phyloP scores from a whole-genome alignment of 1,140 invertebrate genomes.

The Tetragnatha versicolor region DNA sequence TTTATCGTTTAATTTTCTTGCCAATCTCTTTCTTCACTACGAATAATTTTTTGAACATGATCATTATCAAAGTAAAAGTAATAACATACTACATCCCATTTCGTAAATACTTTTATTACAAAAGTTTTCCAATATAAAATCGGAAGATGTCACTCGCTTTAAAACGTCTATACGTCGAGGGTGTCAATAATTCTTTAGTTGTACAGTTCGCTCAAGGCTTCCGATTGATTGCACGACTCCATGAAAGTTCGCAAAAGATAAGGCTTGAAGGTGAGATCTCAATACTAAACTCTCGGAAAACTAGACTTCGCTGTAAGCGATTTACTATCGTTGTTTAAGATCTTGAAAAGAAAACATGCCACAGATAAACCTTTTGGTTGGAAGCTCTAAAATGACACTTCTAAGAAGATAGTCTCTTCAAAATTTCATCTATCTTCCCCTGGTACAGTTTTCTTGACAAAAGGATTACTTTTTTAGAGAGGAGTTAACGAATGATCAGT shows the following conservation, averaged over 20 bases:
- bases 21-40: no score
- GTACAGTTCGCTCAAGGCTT: no score
- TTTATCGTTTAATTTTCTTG: no score
- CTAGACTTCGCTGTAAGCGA: slow-evolving; percentile 10
- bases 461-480: slow-evolving; percentile 4
- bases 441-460: slow-evolving; percentile 9
- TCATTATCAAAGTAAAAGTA: no score
- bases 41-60: no score
- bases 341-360: slow-evolving; percentile 2
- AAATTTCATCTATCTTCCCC: slow-evolving; percentile 17
- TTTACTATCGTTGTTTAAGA: slow-evolving; percentile 4
- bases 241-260: neutral
- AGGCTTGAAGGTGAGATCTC: neutral
- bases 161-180: no score
- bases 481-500: neutral
- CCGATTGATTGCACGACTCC: no score
- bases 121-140: no score
- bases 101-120: no score
- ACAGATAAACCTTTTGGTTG: slow-evolving; percentile 1
- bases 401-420: slow-evolving; percentile 18
- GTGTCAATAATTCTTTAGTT: no score
- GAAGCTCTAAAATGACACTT: slow-evolving; percentile 3
- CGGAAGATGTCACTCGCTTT: no score
- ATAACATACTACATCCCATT: no score
- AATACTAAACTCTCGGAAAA: slow-evolving; percentile 9